Conservation (phyloP, 2,888 invertebrate species). For the Brachycybe producta region DNA sequence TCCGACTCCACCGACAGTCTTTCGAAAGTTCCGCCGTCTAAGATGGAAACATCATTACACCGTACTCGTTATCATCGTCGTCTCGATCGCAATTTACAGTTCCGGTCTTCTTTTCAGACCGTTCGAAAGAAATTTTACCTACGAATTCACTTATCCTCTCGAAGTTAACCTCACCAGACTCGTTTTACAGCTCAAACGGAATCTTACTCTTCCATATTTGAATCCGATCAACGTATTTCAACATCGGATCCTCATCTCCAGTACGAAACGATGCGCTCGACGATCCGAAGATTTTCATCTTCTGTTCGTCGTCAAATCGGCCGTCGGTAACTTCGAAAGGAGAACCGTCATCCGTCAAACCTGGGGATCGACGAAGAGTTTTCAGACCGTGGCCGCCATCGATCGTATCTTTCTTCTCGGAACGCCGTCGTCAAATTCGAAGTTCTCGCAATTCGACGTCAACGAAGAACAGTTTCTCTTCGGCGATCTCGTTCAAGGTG, state of each 20-base stretch:
- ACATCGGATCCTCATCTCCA: neutral
- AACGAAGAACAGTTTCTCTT: neutral
- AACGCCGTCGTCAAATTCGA: neutral
- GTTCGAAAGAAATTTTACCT: neutral
- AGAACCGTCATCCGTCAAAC: conserved; percentile 28
- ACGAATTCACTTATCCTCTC: conserved; percentile 7
- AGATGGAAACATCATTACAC: too few relatives aligned
- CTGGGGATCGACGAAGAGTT: conserved; percentile 27
- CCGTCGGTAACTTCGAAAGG: conserved; percentile 24
- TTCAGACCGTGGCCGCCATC: neutral
- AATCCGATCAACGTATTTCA: neutral
- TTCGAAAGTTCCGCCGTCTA: too few relatives aligned
- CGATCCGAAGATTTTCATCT: conserved; percentile 21
- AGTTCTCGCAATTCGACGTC: neutral
- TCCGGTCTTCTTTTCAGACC: neutral
- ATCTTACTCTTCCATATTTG: neutral
- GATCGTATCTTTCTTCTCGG: neutral
- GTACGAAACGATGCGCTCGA: neutral
- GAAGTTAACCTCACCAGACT: neutral
- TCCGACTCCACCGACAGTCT: too few relatives aligned
- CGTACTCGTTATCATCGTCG: too few relatives aligned
- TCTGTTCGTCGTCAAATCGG: conserved; percentile 29
- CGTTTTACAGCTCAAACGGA: neutral
- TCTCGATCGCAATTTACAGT: too few relatives aligned
- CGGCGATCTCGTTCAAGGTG: conserved; percentile 7